Base-by-base conservation (phyloP, 2,888 invertebrate genomes). In the Barypeithes pellucidus region DNA sequence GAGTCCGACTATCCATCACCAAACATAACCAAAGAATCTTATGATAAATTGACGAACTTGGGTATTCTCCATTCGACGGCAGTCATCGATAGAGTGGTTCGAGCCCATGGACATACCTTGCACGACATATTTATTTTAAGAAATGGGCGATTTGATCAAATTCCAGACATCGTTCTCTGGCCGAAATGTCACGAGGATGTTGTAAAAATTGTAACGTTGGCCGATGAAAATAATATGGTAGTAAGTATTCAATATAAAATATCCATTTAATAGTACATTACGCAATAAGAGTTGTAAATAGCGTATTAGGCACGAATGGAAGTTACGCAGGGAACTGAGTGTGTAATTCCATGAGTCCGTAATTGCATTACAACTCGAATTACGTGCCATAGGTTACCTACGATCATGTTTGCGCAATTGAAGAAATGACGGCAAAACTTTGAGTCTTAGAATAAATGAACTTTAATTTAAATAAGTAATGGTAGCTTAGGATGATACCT, bases 111-210 rank as follows among this genome's bases (percentile, higher is more conserved):
- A 0, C 98, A 98, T 85, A 96, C 97, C 0, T 86, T 99, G 60
- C 92, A 95, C 79, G 99, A 99, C 82, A 94, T 99, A 76, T 92
- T 93, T 78, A 88, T 89, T 12, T 85, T 98, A 67, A 89, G 95
- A 80, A 88, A 90, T 67, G 94, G 95, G 73, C 87, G 84, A 52
- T 94, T 95, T 81, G 89, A 91, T 69, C 89, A 98, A 79, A 95
- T 99, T 82, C 98, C 98, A 1, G 99, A 99, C 82, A 85, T 98
- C 12, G 94, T 99, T 0, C 88, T 96, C 0, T 99, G 98, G 98
- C 98, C 98, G 47, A 91, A 88, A 50, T 90, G 88, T 77, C 97
- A 98, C 84, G 90, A 93, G n/a, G 93, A 97, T 80, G 97, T 97
- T 3, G 92, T 92, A 72, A 88, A 89, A 80, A 88, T 99, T 78